Percentiles rank a stretch among this genome's conserved stretches.
phyloP scores from a whole-genome alignment of 2,888 invertebrate species.

The Andrena praecox region DNA sequence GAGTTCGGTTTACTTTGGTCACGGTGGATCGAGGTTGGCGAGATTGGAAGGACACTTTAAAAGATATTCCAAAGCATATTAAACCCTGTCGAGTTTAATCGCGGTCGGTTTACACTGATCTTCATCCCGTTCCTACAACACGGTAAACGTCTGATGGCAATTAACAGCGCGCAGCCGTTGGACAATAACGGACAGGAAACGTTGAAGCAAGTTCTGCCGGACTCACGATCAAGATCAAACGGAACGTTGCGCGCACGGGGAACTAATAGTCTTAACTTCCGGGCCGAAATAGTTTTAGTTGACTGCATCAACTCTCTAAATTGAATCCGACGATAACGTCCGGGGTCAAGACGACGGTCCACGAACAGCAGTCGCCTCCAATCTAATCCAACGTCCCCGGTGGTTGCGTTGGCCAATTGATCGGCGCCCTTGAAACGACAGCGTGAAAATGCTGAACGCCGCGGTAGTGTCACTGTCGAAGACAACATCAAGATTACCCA shows the following conservation, averaged over 20 bases:
- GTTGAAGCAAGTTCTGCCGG: background rate
- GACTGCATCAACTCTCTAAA: conserved; percentile 52
- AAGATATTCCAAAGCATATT: background rate
- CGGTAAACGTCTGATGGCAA: background rate
- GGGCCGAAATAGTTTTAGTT: conserved; percentile 39
- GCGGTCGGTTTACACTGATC: background rate
- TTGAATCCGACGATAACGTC: conserved; percentile 53
- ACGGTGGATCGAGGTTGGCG: background rate
- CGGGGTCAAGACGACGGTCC: conserved; percentile 46
- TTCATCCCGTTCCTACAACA: background rate
- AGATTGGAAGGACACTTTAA: no score
- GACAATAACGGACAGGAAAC: background rate
- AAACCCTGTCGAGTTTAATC: background rate
- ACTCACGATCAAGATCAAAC: background rate
- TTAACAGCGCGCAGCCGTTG: background rate
- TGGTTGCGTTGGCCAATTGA: conserved; percentile 39
- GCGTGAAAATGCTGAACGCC: background rate
- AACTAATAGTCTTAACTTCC: conserved; percentile 23
- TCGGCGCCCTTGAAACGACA: conserved; percentile 31
- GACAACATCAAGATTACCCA: background rate
- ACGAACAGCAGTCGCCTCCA: conserved; percentile 33
- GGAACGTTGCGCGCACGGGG: conserved; percentile 2
- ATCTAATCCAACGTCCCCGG: conserved; percentile 33
- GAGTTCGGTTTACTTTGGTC: background rate
- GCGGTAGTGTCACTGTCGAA: background rate